Percentiles rank a stretch among this genome's conserved stretches.
Conservation (phyloP, 2,888 invertebrate species). For the Prenolepis imparis region DNA sequence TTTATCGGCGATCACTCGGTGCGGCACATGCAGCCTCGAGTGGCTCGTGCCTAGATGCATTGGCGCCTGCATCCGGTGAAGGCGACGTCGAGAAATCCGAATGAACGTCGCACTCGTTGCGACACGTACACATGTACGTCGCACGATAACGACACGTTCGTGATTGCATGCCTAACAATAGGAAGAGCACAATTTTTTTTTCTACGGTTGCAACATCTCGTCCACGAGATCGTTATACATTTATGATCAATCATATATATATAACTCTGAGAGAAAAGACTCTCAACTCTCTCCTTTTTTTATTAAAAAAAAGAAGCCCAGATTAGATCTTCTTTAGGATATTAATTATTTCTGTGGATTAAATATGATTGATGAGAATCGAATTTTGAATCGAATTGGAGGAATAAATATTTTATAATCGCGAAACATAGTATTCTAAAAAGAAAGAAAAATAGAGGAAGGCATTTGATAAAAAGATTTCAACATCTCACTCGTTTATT, state of each 20-base stretch:
- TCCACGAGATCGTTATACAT: constrained; percentile 16
- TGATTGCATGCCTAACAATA: constrained; percentile 50
- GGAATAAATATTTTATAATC: too few species aligned
- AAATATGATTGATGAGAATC: not conserved
- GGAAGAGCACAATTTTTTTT: constrained; percentile 41
- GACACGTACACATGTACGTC: constrained; percentile 15
- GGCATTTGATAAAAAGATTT: not conserved
- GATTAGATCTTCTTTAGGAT: not conserved
- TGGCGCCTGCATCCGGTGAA: constrained; percentile 56
- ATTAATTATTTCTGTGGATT: not conserved
- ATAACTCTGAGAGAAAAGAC: not conserved
- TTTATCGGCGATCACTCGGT: constrained; percentile 46
- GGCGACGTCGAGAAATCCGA: constrained; percentile 47
- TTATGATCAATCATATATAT: constrained; percentile 21
- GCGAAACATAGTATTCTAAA: not conserved
- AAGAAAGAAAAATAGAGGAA: not conserved
- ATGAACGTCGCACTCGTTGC: constrained; percentile 34
- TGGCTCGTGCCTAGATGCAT: constrained; percentile 55
- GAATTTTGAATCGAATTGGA: not conserved
- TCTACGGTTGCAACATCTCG: constrained; percentile 23
- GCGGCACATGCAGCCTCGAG: constrained; percentile 39
- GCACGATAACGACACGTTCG: constrained; percentile 44
- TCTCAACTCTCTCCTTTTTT: not conserved
- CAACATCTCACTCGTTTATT: not conserved
- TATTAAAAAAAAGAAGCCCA: not conserved